Base-by-base conservation (phyloP, 2,888 invertebrate species). In the Crioceris asparagi region DNA sequence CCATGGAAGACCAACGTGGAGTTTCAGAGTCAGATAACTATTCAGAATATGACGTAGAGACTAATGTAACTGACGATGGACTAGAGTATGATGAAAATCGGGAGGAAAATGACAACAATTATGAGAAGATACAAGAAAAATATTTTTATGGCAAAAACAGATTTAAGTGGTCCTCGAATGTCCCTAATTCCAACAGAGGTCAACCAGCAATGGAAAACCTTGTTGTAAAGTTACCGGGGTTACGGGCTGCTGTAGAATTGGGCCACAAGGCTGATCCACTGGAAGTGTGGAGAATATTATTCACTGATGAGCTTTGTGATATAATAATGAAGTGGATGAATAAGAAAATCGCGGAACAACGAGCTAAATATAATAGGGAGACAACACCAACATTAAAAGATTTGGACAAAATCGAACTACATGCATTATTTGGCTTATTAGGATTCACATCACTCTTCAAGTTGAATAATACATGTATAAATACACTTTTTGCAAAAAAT, bases 221-320 rank as follows among this genome's bases (percentile, higher is more conserved):
- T 29, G 33, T 36, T 2, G 33, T 40, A 26, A 36, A 36, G 31
- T 32, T 40, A 36, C 40, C 33, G 23, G 40, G 30, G 21, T 40
- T 36, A 33, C 40, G 40, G 29, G 18, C 32, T 29, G 27, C 17
- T 34, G 33, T 26, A 12, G 33, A 36, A 40, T 25, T 35, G 23
- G 36, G 26, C 31, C 19, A 36, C 32, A 21, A 29, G 32, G 36
- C 29, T 32, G 27, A 39, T 23, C 35, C 17, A 18, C 35, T 39
- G 16, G 25, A 12, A 14, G 35, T 39, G 34, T 34, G 35, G 30
- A 35, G 35, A 30, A 34, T 39, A 14, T 26, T 39, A 19, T 39
- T 39, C 32, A 30, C 29, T 39, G 34, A 38, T 34, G 34, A 29
- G 15, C 29, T 34, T 29, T 38, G 38, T 30, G 34, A 30, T 26